Evolutionary conservation across 35 echinoderm and acorn worm species (phyloP).

Genomic region (Amphiura filiformis): DNA sequence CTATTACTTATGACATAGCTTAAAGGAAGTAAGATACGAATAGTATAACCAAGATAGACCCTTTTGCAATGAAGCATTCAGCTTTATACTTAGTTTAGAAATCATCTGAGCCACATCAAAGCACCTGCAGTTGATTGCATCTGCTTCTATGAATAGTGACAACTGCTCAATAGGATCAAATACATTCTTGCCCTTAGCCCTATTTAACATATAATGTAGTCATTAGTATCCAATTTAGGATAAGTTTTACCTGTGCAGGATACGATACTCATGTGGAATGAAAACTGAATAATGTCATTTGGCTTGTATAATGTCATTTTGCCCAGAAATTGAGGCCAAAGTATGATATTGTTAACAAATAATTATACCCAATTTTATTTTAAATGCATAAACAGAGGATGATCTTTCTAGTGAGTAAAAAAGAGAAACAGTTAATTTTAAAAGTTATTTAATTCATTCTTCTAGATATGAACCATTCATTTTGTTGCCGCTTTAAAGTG

Average conservation of each 20-base stretch:
- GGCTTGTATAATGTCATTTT: background rate
- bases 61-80: background rate
- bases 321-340: background rate
- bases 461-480: background rate
- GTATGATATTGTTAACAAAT: background rate
- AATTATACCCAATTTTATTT: background rate
- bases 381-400: background rate
- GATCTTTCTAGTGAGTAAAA: background rate
- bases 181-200: background rate
- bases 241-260: too few species aligned
- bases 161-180: background rate
- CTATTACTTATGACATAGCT: background rate
- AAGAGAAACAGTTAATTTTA: background rate
- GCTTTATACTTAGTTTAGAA: background rate
- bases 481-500: background rate
- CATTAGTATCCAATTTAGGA: background rate
- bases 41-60: background rate
- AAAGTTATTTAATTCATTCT: background rate
- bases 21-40: background rate
- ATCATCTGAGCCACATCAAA: background rate
- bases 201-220: background rate
- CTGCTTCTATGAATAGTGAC: background rate
- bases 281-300: background rate
- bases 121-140: background rate
- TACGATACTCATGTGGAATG: too few species aligned